Evolutionary conservation across 1,140 invertebrate species (phyloP).

Genomic region (Solen grandis): DNA sequence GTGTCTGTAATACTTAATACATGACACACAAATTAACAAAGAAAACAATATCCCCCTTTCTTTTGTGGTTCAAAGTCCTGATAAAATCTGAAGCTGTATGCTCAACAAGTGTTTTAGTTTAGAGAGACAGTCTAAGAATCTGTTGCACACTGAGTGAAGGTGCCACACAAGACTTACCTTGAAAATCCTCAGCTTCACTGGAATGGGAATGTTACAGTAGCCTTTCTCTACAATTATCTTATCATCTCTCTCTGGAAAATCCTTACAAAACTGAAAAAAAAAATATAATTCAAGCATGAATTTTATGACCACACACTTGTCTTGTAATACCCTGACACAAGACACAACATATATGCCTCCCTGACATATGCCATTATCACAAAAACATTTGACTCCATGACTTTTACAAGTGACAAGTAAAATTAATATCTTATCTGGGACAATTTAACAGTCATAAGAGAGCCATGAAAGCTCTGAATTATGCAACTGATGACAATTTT

Average conservation of each 20-base stretch:
- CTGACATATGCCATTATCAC: too few relatives aligned
- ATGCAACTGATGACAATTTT: too few relatives aligned
- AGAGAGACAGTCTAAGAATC: background rate
- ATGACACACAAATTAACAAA: background rate
- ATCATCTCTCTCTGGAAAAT: slow-evolving; percentile 39
- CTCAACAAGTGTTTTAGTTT: background rate
- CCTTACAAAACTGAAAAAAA: slow-evolving; percentile 36
- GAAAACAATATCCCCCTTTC: background rate
- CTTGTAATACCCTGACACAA: too few relatives aligned
- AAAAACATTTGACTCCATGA: too few relatives aligned
- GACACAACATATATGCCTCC: too few relatives aligned
- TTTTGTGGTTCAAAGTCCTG: background rate
- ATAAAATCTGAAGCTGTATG: background rate
- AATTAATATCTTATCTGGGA: too few relatives aligned
- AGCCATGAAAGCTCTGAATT: too few relatives aligned
- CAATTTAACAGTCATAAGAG: too few relatives aligned
- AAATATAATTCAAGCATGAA: background rate
- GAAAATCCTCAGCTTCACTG: slow-evolving; percentile 26
- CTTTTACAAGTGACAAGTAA: too few relatives aligned
- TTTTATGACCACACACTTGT: too few relatives aligned
- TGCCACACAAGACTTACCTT: slow-evolving; percentile 1
- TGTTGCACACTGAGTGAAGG: background rate
- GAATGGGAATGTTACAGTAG: background rate
- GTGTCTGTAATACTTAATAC: background rate
- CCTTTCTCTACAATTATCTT: background rate